Evolutionary conservation across 2,113 vertebrate species (phyloP).

Genomic region (Clarias gariepinus): DNA sequence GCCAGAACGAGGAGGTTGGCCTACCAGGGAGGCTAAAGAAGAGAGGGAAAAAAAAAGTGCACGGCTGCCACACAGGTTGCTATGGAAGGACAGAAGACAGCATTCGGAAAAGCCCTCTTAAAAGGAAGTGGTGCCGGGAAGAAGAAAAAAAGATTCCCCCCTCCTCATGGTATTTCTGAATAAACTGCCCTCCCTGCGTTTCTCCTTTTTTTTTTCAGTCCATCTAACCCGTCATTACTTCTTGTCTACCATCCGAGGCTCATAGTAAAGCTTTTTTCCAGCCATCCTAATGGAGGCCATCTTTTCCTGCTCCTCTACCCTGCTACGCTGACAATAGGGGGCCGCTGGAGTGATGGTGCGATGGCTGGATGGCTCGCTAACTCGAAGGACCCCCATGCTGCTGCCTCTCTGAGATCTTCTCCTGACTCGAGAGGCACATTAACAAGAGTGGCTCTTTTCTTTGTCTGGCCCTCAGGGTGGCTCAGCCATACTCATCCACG

Average conservation of each 20-base stretch:
- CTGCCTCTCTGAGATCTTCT: slow-evolving; percentile 32
- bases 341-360: slow-evolving; percentile 31
- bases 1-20: slow-evolving; percentile 57
- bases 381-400: slow-evolving; percentile 21
- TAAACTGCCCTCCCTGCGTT: slow-evolving; percentile 22
- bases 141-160: slow-evolving; percentile 37
- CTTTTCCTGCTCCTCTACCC: slow-evolving; percentile 59
- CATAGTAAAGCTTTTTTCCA: slow-evolving; percentile 34
- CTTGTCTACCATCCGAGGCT: slow-evolving; percentile 58
- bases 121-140: slow-evolving; percentile 50
- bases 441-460: slow-evolving; percentile 45
- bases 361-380: background rate
- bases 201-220: background rate
- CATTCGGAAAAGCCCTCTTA: slow-evolving; percentile 50
- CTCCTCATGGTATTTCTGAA: slow-evolving; percentile 13
- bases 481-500: slow-evolving; percentile 29
- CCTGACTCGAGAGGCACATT: slow-evolving; percentile 45
- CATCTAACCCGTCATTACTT: slow-evolving; percentile 53
- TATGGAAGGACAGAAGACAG: slow-evolving; percentile 73
- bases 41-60: slow-evolving; percentile 56
- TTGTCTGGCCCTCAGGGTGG: slow-evolving; percentile 50
- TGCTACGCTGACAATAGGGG: slow-evolving; percentile 31
- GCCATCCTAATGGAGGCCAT: slow-evolving; percentile 43
- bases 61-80: slow-evolving; percentile 79
- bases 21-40: slow-evolving; percentile 49